Base-by-base conservation (phyloP, 2,113 vertebrate genomes). In the Sinocyclocheilus grahami region DNA sequence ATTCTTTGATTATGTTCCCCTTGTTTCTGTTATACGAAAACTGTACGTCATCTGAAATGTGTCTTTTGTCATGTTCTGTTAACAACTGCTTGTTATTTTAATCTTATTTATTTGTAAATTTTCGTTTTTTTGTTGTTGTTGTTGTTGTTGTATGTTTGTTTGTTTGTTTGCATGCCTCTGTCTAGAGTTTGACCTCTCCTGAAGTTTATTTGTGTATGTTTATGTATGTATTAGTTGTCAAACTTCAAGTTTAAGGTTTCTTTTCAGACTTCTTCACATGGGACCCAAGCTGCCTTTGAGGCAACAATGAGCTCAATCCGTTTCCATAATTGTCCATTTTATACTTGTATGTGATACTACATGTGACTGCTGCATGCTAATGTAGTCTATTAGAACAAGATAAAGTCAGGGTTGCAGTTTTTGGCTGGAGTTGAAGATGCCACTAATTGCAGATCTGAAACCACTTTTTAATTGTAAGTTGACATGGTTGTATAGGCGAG, bases 311-410 rank as follows among this genome's bases (percentile, higher is more conserved):
- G n/a, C 24, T 85, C 24, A 42, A n/a, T 80, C 16, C 14, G 27
- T n/a, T 78, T 22, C 0, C 3, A 86, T 33, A 11, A 9, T 27
- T 86, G 16, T 20, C 3, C 76, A 27, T 14, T 72, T 74, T 48
- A 69, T 53, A 53, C 30, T 82, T 48, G n/a, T 27, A 18, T 90
- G 90, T 90, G 76, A 91, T 92, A 90, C 90, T 87, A 90, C 77
- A 86, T 88, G 86, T 75, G 87, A 92, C 84, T 92, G 91, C 86
- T 94, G 95, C 95, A 95, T 95, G 94, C 92, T 91, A 89, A 88
- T 88, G 20, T n/a, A 75, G 5, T 84, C 63, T 20, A 72, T 42
- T 55, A 53, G 9, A 27, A 81, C 42, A 42, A 37, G 27, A 37
- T 88, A 69, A 62, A 51, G 76, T 67, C 76, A 7, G 86, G 22